phyloP scores from a whole-genome alignment of 35 echinoderm and acorn worm genomes.

The Antedon bifida region DNA sequence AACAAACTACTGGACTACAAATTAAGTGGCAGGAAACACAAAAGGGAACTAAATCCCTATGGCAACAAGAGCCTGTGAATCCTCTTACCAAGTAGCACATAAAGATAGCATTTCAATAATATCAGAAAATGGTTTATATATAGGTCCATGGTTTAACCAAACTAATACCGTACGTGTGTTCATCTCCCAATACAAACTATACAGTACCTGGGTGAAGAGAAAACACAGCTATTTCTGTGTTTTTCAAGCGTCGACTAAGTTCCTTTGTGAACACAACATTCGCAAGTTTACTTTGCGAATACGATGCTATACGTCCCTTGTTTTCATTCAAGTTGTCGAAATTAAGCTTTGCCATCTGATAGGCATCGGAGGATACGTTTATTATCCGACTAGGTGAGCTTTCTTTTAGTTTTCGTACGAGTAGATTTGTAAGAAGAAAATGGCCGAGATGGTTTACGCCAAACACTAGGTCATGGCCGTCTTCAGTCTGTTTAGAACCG shows the following conservation, averaged over 20 bases:
- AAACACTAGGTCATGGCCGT: constrained; percentile 76
- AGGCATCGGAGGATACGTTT: constrained; percentile 63
- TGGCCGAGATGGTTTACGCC: constrained; percentile 90
- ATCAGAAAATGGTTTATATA: too few relatives aligned
- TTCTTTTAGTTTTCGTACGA: constrained; percentile 57
- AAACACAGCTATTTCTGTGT: constrained; percentile 37
- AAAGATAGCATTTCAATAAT: too few relatives aligned
- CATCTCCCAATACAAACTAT: background rate
- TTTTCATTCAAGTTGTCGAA: constrained; percentile 37
- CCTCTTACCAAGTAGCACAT: too few relatives aligned
- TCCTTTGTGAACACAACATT: constrained; percentile 75
- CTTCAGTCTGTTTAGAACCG: constrained; percentile 35
- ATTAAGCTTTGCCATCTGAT: constrained; percentile 41
- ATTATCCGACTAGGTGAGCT: constrained; percentile 42
- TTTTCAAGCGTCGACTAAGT: constrained; percentile 41
- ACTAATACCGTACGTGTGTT: too few relatives aligned
- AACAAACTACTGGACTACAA: too few relatives aligned
- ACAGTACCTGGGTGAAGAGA: constrained; percentile 59
- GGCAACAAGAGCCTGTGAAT: too few relatives aligned
- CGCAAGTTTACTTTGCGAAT: constrained; percentile 67
- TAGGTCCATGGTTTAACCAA: too few relatives aligned
- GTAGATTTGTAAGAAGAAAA: constrained; percentile 70
- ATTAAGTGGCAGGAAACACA: too few relatives aligned
- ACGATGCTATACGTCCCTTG: constrained; percentile 50
- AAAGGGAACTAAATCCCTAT: too few relatives aligned